These are phyloP conservation scores for Macrochelys suwanniensis DNA, from an alignment of 2,797 vertebrate species.

Conservation along the genomic window DNA sequence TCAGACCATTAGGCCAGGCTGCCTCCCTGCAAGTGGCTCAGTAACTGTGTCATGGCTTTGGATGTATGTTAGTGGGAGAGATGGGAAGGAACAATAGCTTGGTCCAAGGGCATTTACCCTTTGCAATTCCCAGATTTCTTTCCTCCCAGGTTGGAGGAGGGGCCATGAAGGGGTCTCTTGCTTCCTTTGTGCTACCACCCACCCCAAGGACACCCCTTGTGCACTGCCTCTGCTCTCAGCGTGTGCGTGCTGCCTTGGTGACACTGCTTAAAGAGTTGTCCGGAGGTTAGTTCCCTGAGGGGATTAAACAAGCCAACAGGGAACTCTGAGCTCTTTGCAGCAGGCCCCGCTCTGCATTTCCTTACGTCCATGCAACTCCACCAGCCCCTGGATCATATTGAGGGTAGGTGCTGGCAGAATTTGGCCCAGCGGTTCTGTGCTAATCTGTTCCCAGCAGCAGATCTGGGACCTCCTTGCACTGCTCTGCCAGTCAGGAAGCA, in stretches of 20 bases:
- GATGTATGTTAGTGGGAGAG: not conserved
- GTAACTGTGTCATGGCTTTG: not conserved
- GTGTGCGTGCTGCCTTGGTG: not conserved
- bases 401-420: not conserved
- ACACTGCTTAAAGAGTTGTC: not conserved
- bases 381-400: no score
- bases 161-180: not conserved
- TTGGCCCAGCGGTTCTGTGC: not conserved
- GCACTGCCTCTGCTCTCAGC: not conserved
- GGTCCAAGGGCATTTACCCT: fast-evolving
- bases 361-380: not conserved
- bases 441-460: not conserved
- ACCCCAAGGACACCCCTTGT: not conserved
- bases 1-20: not conserved
- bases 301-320: not conserved
- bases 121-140: not conserved
- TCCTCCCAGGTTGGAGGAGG: not conserved
- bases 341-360: not conserved
- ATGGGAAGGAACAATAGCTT: no score
- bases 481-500: no score
- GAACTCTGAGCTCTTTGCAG: not conserved
- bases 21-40: no score
- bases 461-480: no score
- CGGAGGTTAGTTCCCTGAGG: not conserved
- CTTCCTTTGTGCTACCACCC: not conserved